phyloP scores from a whole-genome alignment of 2,113 vertebrate genomes.

The Agapornis roseicollis region DNA sequence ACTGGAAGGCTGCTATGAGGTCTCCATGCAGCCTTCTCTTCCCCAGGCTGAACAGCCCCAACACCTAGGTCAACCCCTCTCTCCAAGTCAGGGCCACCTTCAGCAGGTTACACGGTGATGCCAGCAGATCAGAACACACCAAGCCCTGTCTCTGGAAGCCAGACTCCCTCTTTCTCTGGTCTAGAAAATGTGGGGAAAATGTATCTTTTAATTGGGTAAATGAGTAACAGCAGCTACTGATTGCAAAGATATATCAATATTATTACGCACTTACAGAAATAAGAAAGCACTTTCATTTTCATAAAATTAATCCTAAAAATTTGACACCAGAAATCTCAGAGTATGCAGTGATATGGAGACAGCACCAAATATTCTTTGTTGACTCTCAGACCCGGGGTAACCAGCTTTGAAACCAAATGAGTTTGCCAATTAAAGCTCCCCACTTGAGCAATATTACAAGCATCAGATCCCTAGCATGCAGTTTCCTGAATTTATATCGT shows the following conservation, averaged over 20 bases:
- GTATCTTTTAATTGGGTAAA: not conserved
- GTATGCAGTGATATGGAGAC: fast-evolving
- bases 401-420: not conserved
- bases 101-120: not conserved
- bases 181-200: not conserved
- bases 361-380: not conserved
- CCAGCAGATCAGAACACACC: not conserved
- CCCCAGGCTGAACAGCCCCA: too few species aligned
- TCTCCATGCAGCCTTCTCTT: too few species aligned
- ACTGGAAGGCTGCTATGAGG: too few species aligned
- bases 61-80: not conserved
- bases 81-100: not conserved
- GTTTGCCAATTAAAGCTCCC: not conserved
- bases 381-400: not conserved
- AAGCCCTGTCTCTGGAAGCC: not conserved
- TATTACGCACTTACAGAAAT: not conserved
- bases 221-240: not conserved
- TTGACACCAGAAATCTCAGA: not conserved
- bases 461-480: not conserved
- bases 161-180: not conserved
- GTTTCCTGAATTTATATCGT: not conserved
- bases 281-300: not conserved
- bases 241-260: not conserved
- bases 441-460: not conserved
- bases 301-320: not conserved